Evolutionary conservation across 2,888 invertebrate species (phyloP).

Genomic region (Adelognathus sp.): DNA sequence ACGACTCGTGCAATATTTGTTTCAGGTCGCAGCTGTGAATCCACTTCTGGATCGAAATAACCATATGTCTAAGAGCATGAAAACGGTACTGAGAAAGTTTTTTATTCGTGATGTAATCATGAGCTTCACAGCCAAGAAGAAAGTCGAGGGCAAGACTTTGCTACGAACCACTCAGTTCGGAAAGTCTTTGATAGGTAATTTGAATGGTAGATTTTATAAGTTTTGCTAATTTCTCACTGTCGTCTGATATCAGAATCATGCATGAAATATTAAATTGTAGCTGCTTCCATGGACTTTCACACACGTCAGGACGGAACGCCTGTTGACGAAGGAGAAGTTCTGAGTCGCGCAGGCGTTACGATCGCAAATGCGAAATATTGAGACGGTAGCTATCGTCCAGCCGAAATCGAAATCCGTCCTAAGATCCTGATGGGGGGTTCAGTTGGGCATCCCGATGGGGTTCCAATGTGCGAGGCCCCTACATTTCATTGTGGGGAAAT

Average conservation of each 20-base stretch:
- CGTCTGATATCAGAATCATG: no score
- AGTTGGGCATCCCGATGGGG: no score
- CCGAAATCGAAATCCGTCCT: no score
- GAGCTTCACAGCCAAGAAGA: slow-evolving; percentile 62
- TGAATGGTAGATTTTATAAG: background rate
- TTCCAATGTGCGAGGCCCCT: no score
- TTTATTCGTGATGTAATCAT: slow-evolving; percentile 61
- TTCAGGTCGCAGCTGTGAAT: slow-evolving; percentile 46
- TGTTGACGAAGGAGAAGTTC: background rate
- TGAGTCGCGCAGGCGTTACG: background rate
- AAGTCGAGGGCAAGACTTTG: slow-evolving; percentile 59
- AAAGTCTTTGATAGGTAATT: slow-evolving; percentile 61
- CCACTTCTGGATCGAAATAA: slow-evolving; percentile 60
- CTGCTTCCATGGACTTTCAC: slow-evolving; percentile 12
- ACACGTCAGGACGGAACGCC: slow-evolving; percentile 18
- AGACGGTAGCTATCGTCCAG: background rate
- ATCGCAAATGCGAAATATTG: slow-evolving; percentile 37
- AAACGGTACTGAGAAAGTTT: slow-evolving; percentile 64
- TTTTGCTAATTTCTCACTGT: background rate
- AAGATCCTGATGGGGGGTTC: no score
- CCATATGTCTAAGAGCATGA: slow-evolving; percentile 60
- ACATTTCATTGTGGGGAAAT: no score
- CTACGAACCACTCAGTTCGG: slow-evolving; percentile 61
- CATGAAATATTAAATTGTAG: slow-evolving; percentile 24
- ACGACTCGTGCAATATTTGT: slow-evolving; percentile 15